Evolutionary conservation across 1,140 invertebrate species (phyloP).

Genomic region (Fopius arisanus): DNA sequence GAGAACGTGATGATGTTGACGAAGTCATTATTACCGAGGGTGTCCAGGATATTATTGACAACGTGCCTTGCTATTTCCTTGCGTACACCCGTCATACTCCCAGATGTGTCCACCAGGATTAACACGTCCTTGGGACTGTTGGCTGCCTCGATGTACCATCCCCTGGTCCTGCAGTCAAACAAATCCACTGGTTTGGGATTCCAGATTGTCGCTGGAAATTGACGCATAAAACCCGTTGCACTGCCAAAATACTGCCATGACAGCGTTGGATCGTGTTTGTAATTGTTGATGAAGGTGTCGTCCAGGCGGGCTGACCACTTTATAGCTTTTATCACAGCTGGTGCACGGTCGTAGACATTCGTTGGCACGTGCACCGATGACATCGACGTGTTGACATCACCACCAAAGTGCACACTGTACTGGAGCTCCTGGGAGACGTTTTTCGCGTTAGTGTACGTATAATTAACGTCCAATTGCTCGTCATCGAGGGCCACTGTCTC

Average conservation of each 20-base stretch:
- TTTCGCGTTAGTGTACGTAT: constrained; percentile 80
- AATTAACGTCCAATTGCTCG: constrained; percentile 72
- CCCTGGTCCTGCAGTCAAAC: constrained; percentile 86
- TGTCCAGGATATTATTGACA: constrained; percentile 94
- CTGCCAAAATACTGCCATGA: constrained; percentile 98
- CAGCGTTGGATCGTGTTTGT: constrained; percentile 84
- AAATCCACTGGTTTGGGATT: constrained; percentile 77
- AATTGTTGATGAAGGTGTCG: constrained; percentile 87
- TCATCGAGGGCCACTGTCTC: constrained; percentile 75
- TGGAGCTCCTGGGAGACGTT: constrained; percentile 70
- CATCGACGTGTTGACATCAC: constrained; percentile 81
- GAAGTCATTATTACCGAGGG: constrained; percentile 97
- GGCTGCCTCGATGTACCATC: constrained; percentile 97
- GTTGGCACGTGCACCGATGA: constrained; percentile 95
- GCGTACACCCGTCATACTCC: constrained; percentile 95
- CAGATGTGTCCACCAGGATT: constrained; percentile 93
- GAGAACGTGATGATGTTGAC: constrained; percentile 94
- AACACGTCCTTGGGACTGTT: constrained; percentile 96
- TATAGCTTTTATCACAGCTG: constrained; percentile 56
- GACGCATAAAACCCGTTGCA: constrained; percentile 92
- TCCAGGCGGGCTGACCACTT: constrained; percentile 86
- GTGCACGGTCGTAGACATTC: constrained; percentile 86
- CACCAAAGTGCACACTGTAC: constrained; percentile 80
- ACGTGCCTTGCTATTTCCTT: constrained; percentile 94
- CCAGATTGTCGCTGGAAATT: constrained; percentile 87